These are phyloP conservation scores for Neosilurus mollespiculum DNA, from an alignment of 2,797 vertebrate genomes.

Conservation along the genomic window DNA sequence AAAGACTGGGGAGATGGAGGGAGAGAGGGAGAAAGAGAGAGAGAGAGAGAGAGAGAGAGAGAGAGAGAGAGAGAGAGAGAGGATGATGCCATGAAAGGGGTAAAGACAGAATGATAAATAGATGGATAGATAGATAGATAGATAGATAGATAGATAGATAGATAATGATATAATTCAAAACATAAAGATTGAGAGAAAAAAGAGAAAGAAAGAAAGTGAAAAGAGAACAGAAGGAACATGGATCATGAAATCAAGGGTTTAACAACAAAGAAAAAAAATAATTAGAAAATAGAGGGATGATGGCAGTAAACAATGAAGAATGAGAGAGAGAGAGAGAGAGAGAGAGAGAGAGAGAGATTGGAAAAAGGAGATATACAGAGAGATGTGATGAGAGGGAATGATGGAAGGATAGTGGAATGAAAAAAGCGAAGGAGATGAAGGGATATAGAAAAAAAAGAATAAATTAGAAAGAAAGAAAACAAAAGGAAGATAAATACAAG, in stretches of 20 bases:
- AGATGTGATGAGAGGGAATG: constrained; percentile 44
- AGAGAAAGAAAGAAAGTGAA: no score
- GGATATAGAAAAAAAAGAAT: constrained; percentile 48
- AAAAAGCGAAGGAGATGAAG: constrained; percentile 37
- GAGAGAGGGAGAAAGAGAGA: constrained; percentile 54
- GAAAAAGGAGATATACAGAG: constrained; percentile 55
- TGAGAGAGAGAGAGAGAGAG: constrained; percentile 10
- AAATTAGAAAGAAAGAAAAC: constrained; percentile 61
- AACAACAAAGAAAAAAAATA: no score
- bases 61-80: constrained; percentile 36
- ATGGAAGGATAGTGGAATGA: constrained; percentile 38
- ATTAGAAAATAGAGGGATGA: no score
- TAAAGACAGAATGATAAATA: background rate
- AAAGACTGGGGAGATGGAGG: constrained; percentile 78
- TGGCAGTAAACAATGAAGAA: no score
- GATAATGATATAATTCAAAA: no score
- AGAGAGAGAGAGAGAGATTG: constrained; percentile 52
- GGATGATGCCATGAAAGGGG: background rate
- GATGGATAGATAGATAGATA: background rate
- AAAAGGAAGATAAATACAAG: constrained; percentile 27
- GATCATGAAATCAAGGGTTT: no score
- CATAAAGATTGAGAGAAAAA: no score
- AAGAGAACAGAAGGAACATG: no score
- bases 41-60: constrained; percentile 24
- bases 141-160: background rate